Base-by-base conservation (phyloP, 2,113 vertebrate species). In the Ameiurus melas region DNA sequence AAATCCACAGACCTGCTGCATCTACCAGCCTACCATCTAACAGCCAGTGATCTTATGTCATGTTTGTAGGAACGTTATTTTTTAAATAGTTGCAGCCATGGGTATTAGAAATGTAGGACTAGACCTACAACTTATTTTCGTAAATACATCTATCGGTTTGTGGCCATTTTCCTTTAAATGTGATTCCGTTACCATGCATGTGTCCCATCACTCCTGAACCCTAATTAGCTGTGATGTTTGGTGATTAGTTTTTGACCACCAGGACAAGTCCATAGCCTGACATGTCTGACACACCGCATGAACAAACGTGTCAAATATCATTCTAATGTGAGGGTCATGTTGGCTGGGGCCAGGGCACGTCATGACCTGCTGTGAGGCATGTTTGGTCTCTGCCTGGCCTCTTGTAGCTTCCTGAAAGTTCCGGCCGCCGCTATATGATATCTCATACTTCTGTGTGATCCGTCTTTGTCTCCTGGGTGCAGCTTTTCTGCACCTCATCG, bases 201-300 rank as follows among this genome's bases (percentile, higher is more conserved):
- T 22, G n/a, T 14, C 0, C 39, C 2, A 10, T 55, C 17, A 20
- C 5, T 64, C 22, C 6, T 47, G 20, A 47, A 43, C 3, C 33
- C 13, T 60, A 73, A 47, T 86, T 12, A 78, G 57, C 57, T 73
- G 70, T 30, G 85, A 51, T 20, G 78, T 39, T 71, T 58, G 33
- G 51, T 82, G 64, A 70, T 82, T 68, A 81, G 77, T 33, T 86
- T 86, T 47, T 55, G 43, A 80, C 86, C 64, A n/a, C n/a, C n/a
- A n/a, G n/a, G n/a, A n/a, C n/a, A 43, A 53, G 51, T 33, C 53
- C 22, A 27, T 73, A 51, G 43, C 36, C 80, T 70, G 57, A 60
- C 25, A 5, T 82, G 62, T 81, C 78, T 57, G 78, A 36, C 14
- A 47, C 33, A 25, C 66, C 58, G n/a, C 47, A 79, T 66, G n/a